Evolutionary conservation across 2,797 vertebrate species (phyloP), one percentile per base, ranked within the genome.

Genomic region (Scarus forsteni): DNA sequence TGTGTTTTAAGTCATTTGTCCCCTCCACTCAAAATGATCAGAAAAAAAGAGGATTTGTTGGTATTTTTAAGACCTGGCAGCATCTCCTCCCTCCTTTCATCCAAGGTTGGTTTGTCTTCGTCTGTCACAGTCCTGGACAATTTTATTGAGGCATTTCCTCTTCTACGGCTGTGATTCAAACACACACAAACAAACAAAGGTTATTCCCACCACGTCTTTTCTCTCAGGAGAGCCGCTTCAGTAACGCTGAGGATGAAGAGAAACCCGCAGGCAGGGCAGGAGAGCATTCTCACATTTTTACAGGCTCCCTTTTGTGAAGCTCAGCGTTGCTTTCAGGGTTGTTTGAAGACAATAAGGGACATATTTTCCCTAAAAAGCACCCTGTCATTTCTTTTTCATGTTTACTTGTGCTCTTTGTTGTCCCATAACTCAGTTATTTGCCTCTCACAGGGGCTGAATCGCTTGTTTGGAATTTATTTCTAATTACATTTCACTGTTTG

Each of bases 101-200:
- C 75, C 55, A 0, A 3, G 50, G 43, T 27, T 44, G 60, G 66
- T 81, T 83, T 62, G 51, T 60, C 11, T 57, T 75, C 5, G n/a
- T 64, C 51, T 62, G 42, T 66, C 64, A 6, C 39, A 76, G 73
- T 38, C 57, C 53, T 46, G 6, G 65, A 38, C 72, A 55, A 71
- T 81, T 77, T 75, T 77, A 74, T 44, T 4, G 52, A 66, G 59
- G 59, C 63, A 43, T 80, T 84, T 85, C 11, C 61, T 67, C 75
- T 51, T 55, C 63, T 60, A 50, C n/a, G n/a, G 10, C 19, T 38
- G 35, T 4, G 13, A 77, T 63, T 45, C 53, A 27, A 1, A 55
- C 57, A 46, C 58, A 40, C 45, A 65, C 14, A 42, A 46, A 49
- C 16, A 49, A 40, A 65, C 51, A 76, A 9, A 75, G 75, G 56